Evolutionary conservation across 2,113 vertebrate genomes (phyloP), one percentile per base, ranked within the genome.

Genomic region (Empidonax alnorum): DNA sequence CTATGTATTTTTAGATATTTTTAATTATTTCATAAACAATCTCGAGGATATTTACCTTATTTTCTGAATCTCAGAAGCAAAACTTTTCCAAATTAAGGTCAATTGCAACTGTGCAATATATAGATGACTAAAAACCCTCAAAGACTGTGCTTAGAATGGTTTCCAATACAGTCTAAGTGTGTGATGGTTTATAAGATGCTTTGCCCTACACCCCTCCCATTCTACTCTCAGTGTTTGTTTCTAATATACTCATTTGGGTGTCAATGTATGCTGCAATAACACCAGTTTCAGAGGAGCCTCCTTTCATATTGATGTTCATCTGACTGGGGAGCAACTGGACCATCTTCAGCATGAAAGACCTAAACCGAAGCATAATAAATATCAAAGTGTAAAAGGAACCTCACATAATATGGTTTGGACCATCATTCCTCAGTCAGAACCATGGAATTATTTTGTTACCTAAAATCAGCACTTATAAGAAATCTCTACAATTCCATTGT

Each of bases 11-110:
- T 87, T 31, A 79, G 10, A 21, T 69, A 61, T 39, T 93, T n/a
- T 75, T 89, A 91, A 31, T 47, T 62, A 76, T 20, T 96, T 96
- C 33, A 74, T 55, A 71, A 94, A 18, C n/a, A 68, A 46, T 84
- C 7, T 93, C 19, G 37, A 47, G 23, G 46, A 33, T 73, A n/a
- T 80, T 91, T 93, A 69, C 31, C 77, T 86, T 80, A 21, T 63
- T 84, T 73, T 83, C 74, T 79, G 28, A 49, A 46, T 33, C 53
- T 37, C 66, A 62, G 35, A 12, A 65, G 12, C 9, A 76, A 78
- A 77, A 27, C 14, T 44, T 61, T 65, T 69, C 33, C 10, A n/a
- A 55, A 52, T 37, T 46, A 58, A 76, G 42, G 9, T 7, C 33
- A 90, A 59, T 74, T 76, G 50, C 10, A 52, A 20, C 12, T n/a